Percentiles rank a stretch among this genome's conserved stretches.
Conservation (phyloP, 2,888 invertebrate species). For the Zygogramma bicolorata region DNA sequence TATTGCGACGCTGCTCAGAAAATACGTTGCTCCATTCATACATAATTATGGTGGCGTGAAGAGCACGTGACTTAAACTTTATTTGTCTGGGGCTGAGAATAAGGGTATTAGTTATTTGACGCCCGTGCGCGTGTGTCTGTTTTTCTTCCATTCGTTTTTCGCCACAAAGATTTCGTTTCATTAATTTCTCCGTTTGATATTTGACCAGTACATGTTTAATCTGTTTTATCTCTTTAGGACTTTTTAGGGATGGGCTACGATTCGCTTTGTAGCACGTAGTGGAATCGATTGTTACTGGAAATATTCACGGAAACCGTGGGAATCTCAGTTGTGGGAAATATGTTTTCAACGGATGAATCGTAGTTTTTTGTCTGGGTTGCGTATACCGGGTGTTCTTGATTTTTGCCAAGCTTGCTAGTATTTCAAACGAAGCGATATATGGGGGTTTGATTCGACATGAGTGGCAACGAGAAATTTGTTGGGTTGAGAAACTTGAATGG, state of each 20-base stretch:
- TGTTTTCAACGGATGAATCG: background rate
- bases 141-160: slow-evolving; percentile 64
- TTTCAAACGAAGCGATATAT: no score
- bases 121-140: slow-evolving; percentile 62
- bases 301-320: background rate
- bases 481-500: no score
- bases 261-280: background rate
- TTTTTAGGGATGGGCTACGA: background rate
- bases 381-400: no score
- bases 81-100: slow-evolving; percentile 55
- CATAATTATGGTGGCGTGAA: slow-evolving; percentile 53
- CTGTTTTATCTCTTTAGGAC: slow-evolving; percentile 41
- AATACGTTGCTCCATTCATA: slow-evolving; percentile 50
- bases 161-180: slow-evolving; percentile 59
- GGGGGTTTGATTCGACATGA: no score
- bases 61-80: slow-evolving; percentile 58
- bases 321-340: background rate
- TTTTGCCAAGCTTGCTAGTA: no score
- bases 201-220: slow-evolving; percentile 49
- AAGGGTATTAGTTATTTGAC: slow-evolving; percentile 63
- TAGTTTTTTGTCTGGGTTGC: no score
- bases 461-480: no score
- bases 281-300: background rate
- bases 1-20: slow-evolving; percentile 50
- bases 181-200: slow-evolving; percentile 58